phyloP scores from a whole-genome alignment of 2,113 vertebrate genomes.

The Pollachius pollachius region DNA sequence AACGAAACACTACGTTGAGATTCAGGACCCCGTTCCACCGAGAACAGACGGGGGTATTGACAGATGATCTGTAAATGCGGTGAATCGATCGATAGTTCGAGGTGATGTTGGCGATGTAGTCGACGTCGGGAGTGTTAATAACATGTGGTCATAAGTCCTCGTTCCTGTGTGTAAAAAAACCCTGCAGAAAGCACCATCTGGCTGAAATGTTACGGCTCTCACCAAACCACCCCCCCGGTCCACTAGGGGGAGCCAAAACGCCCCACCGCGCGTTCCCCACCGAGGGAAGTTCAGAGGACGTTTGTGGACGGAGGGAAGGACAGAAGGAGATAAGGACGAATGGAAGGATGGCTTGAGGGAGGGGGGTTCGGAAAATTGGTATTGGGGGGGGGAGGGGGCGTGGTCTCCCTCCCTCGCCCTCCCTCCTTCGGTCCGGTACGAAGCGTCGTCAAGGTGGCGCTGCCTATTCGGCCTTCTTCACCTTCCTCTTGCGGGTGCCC shows the following conservation, averaged over 20 bases:
- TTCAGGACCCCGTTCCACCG: slow-evolving; percentile 37
- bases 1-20: slow-evolving; percentile 18
- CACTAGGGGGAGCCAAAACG: slow-evolving; percentile 52
- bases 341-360: no score
- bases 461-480: slow-evolving; percentile 89
- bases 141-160: slow-evolving; percentile 64
- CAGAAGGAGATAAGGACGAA: no score
- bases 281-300: slow-evolving; percentile 46
- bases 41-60: slow-evolving; percentile 38
- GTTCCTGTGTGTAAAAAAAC: slow-evolving; percentile 36
- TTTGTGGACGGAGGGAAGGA: slow-evolving; percentile 12
- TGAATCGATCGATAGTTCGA: slow-evolving; percentile 43
- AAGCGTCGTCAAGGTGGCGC: background rate
- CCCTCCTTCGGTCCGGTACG: background rate
- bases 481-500: slow-evolving; percentile 89
- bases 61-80: slow-evolving; percentile 42
- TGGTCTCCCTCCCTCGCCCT: background rate
- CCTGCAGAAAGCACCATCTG: slow-evolving; percentile 61
- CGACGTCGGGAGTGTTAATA: slow-evolving; percentile 43
- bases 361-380: no score
- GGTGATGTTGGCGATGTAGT: slow-evolving; percentile 35
- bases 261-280: slow-evolving; percentile 38
- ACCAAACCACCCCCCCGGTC: slow-evolving; percentile 57
- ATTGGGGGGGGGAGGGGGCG: background rate
- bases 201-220: slow-evolving; percentile 58